Base-by-base conservation (phyloP, 2,113 vertebrate species). In the Sakesphorus luctuosus region DNA sequence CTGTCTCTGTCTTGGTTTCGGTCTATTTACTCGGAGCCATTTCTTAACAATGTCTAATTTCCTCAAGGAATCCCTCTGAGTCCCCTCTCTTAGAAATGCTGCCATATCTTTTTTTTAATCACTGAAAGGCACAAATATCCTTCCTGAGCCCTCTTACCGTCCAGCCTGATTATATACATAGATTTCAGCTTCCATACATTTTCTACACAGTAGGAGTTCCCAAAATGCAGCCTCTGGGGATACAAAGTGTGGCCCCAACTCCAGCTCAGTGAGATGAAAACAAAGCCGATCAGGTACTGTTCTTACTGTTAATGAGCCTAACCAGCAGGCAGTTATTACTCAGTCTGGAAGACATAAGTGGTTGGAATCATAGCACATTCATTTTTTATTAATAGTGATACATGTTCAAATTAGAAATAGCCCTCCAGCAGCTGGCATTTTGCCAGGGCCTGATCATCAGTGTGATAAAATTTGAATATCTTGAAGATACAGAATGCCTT, bases 21-120 rank as follows among this genome's bases (percentile, higher is more conserved):
- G 96, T 97, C 95, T 97, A 94, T 96, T 97, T 97, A 97, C 95
- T 97, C 62, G 95, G 96, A 97, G 94, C 95, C 96, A 96, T 95
- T 97, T 96, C 96, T 97, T 95, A 97, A 97, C 96, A 97, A 97
- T 97, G 96, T 96, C 95, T 97, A 97, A 97, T 97, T 97, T 97
- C 96, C 96, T 97, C 96, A 96, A 97, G 94, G 96, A 97, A 96
- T 95, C 91, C 97, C 96, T 96, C 94, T 85, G 96, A 97, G 96
- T 97, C 93, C 88, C 95, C 91, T 95, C 94, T 94, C 93, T 97
- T 90, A 96, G 97, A 97, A 96, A 96, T 72, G 86, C 95, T 92
- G 93, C 96, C 94, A 88, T 96, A 97, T 96, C 96, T 96, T 90
- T 93, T 97, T 94, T 95, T 95, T 95, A 97, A 97, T 97, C 96